A percentile compares a stretch with the other conserved stretches of the same genome.
Conservation (phyloP, 1,140 invertebrate species). For the Atta cephalotes region DNA sequence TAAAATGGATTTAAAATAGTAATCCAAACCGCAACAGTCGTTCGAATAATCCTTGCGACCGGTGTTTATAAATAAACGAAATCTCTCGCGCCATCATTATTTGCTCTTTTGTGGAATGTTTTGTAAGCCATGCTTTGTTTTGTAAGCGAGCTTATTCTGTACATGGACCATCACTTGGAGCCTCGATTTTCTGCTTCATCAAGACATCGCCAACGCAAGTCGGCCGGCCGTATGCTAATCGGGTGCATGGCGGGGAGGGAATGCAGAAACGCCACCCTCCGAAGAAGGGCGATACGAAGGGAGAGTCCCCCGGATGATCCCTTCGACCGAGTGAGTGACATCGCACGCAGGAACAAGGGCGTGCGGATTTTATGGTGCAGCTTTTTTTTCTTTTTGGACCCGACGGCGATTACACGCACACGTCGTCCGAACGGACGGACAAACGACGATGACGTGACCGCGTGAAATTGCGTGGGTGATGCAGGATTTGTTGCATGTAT, state of each 20-base stretch:
- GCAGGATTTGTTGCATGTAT: conserved; percentile 33
- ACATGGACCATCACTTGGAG: conserved; percentile 7
- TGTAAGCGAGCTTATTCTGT: not conserved
- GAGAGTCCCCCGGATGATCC: conserved; percentile 35
- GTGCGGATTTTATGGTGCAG: conserved; percentile 29
- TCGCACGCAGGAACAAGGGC: conserved; percentile 35
- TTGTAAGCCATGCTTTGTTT: conserved; percentile 24
- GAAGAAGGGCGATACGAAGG: conserved; percentile 25
- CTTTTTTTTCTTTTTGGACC: conserved; percentile 20
- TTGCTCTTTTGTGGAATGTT: conserved; percentile 16
- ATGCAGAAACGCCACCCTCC: conserved; percentile 35
- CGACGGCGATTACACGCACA: conserved; percentile 36
- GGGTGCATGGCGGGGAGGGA: conserved; percentile 21
- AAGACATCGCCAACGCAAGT: conserved; percentile 27
- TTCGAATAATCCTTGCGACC: not conserved
- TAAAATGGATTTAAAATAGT: not conserved
- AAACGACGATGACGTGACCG: conserved; percentile 38
- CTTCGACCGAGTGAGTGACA: conserved; percentile 36
- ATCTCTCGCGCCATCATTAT: not conserved
- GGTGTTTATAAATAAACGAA: not conserved
- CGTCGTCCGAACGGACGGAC: conserved; percentile 24
- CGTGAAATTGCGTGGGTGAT: conserved; percentile 41
- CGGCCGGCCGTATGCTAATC: conserved; percentile 51
- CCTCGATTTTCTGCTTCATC: conserved; percentile 57
- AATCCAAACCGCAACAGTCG: not conserved